Base-by-base conservation (phyloP, 2,113 vertebrate species). In the Caranx ignobilis region DNA sequence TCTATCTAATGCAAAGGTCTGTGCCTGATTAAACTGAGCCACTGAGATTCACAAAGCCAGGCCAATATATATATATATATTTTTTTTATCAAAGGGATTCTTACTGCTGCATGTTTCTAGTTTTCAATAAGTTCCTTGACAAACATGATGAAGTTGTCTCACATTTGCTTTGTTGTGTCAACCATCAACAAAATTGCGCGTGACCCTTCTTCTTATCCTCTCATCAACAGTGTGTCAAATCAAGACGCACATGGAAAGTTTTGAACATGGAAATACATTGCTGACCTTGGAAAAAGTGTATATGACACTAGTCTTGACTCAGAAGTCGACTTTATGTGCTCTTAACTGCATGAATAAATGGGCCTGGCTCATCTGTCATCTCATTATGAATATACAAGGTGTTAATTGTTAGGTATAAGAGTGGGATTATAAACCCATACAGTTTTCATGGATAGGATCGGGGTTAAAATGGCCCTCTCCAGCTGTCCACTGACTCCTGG, bases 111-210 rank as follows among this genome's bases (percentile, higher is more conserved):
- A 19, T 19, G 48, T 19, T 50, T 55, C n/a, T 19, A 4, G 37
- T 37, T 62, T 64, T 69, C 61, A 21, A 61, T 68, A 1, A 39
- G 52, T 61, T 31, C 48, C 18, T 56, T 34, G 50, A 57, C 16
- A 31, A 48, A 65, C 48, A 26, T 18, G 39, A 50, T 10, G 8
- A 41, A 47, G 13, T 47, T 52, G 48, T 19, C 7, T 52, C 52
- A 4, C n/a, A 55, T 57, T 57, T 32, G 26, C 39, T 41, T 41
- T 41, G 39, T 57, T 57, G 55, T 31, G 55, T 57, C 5, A 6
- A 32, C 12, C 26, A 4, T 47, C 13, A 65, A 26, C n/a, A 65
- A 47, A 47, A 2, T 11, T 9, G 39, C 9, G 9, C 11, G 39
- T 41, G 39, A 41, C 11, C 39, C 39, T 8, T 41, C 39, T 8